Conservation (phyloP, 2,888 invertebrate genomes). For the Pseudolycoriella hygida region DNA sequence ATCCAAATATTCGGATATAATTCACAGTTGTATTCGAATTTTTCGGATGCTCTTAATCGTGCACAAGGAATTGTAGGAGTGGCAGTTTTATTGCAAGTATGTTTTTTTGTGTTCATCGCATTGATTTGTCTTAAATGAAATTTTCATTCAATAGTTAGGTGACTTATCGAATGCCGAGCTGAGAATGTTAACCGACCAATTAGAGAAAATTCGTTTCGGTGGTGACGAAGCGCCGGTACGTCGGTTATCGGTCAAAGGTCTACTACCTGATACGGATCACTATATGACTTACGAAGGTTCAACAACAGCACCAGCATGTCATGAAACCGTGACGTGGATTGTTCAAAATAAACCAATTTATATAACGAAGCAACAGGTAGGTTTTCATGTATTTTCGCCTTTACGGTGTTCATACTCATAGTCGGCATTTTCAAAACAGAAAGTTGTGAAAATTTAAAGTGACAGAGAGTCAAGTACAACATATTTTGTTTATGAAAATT, state of each 20-base stretch:
- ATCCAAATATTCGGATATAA: slow-evolving; percentile 98
- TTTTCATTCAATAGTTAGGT: slow-evolving; percentile 56
- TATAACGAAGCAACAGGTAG: slow-evolving; percentile 92
- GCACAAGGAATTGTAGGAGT: slow-evolving; percentile 92
- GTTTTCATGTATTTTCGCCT: too few relatives aligned
- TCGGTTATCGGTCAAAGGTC: slow-evolving; percentile 67
- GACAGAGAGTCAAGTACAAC: too few relatives aligned
- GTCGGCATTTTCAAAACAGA: too few relatives aligned
- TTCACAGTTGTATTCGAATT: slow-evolving; percentile 90
- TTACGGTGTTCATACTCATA: neutral
- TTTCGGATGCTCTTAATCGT: slow-evolving; percentile 82
- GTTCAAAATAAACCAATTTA: slow-evolving; percentile 96
- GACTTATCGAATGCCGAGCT: slow-evolving; percentile 83
- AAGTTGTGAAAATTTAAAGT: too few relatives aligned
- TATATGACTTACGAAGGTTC: slow-evolving; percentile 99
- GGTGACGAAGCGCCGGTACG: slow-evolving; percentile 75
- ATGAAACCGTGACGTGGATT: slow-evolving; percentile 97
- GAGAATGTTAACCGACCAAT: slow-evolving; percentile 76
- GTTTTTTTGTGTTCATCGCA: slow-evolving; percentile 9
- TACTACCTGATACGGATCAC: slow-evolving; percentile 84
- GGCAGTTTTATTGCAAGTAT: slow-evolving; percentile 85
- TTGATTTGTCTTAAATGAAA: slow-evolving; percentile 1
- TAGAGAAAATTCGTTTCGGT: slow-evolving; percentile 81
- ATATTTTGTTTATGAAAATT: too few relatives aligned
- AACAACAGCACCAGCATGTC: slow-evolving; percentile 90